Evolutionary conservation across 2,888 invertebrate genomes (phyloP), one percentile per base, ranked within the genome.

Genomic region (Oxytorus armatus): DNA sequence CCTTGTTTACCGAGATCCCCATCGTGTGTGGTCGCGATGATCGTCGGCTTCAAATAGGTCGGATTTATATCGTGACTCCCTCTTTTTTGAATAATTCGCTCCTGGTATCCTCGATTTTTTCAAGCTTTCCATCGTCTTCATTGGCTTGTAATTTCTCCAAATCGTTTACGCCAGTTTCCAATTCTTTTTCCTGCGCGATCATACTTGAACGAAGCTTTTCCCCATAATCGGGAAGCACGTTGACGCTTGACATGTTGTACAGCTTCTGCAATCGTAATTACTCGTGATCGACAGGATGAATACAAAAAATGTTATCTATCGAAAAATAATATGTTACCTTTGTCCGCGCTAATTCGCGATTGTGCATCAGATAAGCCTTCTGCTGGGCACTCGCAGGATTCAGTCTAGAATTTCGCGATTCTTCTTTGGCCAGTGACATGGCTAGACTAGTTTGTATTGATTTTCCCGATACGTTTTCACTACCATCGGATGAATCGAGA

Each of bases 141-240:
- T 66, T 42, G 0, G 47, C 10, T 0, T 82, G 70, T 3, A 82
- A 79, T 5, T 73, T 72, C 5, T 70, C 91, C 0, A 95, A 91
- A 84, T 93, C 93, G 57, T 92, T 91, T 0, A 91, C 92, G 84
- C 94, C 93, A 0, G 86, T 86, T 0, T 92, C 88, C 21, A 94
- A 92, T 81, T 93, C 92, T 0, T 82, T 85, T 85, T 93, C 92
- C 21, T 95, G 87, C 0, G 86, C 85, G 0, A 91, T 89, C 21
- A 94, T 93, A 25, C 94, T 93, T 55, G 93, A 90, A 0, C 92
- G 89, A 68, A 96, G 90, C 86, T 93, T 93, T 18, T 90, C 88
- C 0, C 96, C 96, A n/a, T 94, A 93, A 86, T 96, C 96, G 0
- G 95, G 95, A 4, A 96, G 90, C 25, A 84, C 59, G 8, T 88